Evolutionary conservation across 2,888 invertebrate genomes (phyloP).

Genomic region (Gandaritis pyraliata): DNA sequence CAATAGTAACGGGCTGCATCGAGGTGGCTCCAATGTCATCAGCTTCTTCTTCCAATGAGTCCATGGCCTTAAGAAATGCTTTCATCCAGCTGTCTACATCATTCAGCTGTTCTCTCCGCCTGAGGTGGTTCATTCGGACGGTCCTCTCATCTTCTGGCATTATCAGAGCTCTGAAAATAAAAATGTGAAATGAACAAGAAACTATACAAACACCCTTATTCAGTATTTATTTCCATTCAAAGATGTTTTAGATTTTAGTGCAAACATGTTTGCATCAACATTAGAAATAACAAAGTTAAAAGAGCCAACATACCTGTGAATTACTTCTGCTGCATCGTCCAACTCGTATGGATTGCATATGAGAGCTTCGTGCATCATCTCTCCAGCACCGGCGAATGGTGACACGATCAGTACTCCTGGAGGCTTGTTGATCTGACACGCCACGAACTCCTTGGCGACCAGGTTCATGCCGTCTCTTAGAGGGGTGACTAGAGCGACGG

Average conservation of each 20-base stretch:
- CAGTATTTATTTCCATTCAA: neutral
- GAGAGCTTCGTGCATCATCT: slow-evolving; percentile 96
- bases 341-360: slow-evolving; percentile 96
- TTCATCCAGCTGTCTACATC: slow-evolving; percentile 96
- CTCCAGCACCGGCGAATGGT: slow-evolving; percentile 96
- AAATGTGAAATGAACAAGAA: neutral
- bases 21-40: slow-evolving; percentile 93
- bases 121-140: slow-evolving; percentile 93
- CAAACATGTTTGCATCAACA: neutral
- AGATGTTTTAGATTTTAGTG: neutral
- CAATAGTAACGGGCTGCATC: slow-evolving; percentile 95
- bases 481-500: slow-evolving; percentile 94
- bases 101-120: slow-evolving; percentile 91
- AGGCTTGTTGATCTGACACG: slow-evolving; percentile 93
- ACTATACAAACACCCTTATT: neutral
- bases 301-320: slow-evolving; percentile 85
- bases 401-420: slow-evolving; percentile 95
- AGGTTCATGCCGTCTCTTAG: slow-evolving; percentile 96
- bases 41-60: slow-evolving; percentile 91
- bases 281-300: neutral
- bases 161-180: slow-evolving; percentile 87
- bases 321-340: slow-evolving; percentile 93
- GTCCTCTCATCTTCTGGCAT: slow-evolving; percentile 96
- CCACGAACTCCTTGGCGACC: slow-evolving; percentile 96
- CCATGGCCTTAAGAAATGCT: slow-evolving; percentile 94